Conservation (phyloP, 1,140 invertebrate species). For the Pseudomyrmex sp. region DNA sequence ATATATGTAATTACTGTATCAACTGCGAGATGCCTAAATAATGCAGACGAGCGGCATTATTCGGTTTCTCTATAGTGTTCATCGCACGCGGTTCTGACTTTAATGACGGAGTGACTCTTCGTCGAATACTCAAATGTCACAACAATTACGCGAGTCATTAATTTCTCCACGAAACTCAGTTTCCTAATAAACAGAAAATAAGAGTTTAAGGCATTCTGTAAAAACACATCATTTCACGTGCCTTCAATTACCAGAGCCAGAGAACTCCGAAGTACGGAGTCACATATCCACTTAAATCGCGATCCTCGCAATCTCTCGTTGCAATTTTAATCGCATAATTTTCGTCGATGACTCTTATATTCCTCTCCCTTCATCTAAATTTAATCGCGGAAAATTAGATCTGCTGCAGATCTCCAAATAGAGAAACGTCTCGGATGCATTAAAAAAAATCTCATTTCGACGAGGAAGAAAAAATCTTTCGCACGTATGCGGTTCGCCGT, state of each 20-base stretch:
- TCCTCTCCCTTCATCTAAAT: not conserved
- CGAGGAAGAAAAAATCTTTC: not conserved
- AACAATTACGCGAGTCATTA: slow-evolving; percentile 17
- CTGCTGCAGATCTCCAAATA: not conserved
- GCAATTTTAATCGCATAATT: slow-evolving; percentile 18
- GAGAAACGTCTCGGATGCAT: not conserved
- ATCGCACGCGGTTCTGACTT: not conserved
- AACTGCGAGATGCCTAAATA: not conserved
- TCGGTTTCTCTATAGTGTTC: not conserved
- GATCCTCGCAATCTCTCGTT: not conserved
- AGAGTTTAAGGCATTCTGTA: not conserved
- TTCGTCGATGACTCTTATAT: not conserved
- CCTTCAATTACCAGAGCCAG: not conserved
- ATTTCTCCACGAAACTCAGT: not conserved
- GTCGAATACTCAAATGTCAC: slow-evolving; percentile 29
- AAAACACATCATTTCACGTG: not conserved
- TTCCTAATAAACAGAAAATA: slow-evolving; percentile 32
- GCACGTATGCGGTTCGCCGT: not conserved
- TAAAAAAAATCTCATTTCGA: not conserved
- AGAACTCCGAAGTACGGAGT: too few relatives aligned
- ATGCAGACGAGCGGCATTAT: not conserved
- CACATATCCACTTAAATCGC: not conserved
- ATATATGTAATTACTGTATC: not conserved
- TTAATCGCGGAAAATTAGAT: not conserved
- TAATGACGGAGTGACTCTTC: not conserved